Conservation (phyloP, 1,140 invertebrate species). For the Eumaeus atala region DNA sequence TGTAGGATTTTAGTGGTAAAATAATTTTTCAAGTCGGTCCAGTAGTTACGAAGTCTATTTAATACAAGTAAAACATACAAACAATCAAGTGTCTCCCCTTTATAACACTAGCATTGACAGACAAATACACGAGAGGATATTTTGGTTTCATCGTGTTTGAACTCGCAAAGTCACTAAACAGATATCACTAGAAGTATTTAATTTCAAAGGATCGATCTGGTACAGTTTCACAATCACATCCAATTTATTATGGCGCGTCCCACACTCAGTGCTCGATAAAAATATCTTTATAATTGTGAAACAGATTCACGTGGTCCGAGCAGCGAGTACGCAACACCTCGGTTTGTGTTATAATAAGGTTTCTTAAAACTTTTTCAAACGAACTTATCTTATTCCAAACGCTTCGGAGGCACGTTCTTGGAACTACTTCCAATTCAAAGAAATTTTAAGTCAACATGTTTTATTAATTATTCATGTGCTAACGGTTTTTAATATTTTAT, state of each 20-base stretch:
- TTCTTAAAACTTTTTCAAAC: constrained; percentile 7
- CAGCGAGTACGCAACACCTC: not conserved
- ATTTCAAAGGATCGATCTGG: not conserved
- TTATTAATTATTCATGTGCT: too few species aligned
- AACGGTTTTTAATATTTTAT: too few species aligned
- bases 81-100: too few species aligned
- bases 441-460: not conserved
- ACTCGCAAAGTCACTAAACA: too few species aligned
- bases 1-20: too few species aligned
- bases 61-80: too few species aligned
- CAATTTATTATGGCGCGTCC: constrained; percentile 1
- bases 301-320: not conserved
- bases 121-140: too few species aligned
- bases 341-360: not conserved
- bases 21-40: too few species aligned
- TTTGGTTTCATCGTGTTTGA: too few species aligned
- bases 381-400: not conserved
- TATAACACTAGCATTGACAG: too few species aligned
- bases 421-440: not conserved
- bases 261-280: not conserved
- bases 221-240: constrained; percentile 3
- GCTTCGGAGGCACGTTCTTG: not conserved
- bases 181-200: too few species aligned
- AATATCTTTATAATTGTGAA: constrained; percentile 1
- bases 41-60: too few species aligned